Evolutionary conservation across 2,888 invertebrate species (phyloP).

Genomic region (Cybosia mesomella): DNA sequence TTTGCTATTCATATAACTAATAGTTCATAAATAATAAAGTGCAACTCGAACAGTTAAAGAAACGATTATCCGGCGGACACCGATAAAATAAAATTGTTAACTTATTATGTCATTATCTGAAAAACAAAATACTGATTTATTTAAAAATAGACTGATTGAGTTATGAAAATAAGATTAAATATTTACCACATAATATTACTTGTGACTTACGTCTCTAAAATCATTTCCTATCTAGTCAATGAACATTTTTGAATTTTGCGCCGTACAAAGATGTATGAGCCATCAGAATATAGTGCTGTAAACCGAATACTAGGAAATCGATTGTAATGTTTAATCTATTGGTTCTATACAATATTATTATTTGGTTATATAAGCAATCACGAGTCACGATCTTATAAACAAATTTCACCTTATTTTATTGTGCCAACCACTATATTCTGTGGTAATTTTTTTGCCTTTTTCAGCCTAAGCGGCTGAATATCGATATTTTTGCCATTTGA

Average conservation of each 20-base stretch:
- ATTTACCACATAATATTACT: background rate
- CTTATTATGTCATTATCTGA: background rate
- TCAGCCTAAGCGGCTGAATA: no score
- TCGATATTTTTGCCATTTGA: no score
- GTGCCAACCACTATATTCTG: no score
- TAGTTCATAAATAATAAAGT: background rate
- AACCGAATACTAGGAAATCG: background rate
- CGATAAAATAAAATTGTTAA: background rate
- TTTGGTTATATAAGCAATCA: background rate
- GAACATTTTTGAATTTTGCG: constrained; percentile 33
- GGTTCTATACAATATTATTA: background rate
- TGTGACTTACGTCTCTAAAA: background rate
- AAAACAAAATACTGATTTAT: background rate
- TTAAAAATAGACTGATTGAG: background rate
- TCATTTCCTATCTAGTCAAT: background rate
- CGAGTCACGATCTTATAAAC: no score
- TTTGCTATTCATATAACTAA: background rate
- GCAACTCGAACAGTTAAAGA: background rate
- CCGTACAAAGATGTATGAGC: constrained; percentile 10
- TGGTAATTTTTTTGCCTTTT: no score
- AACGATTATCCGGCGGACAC: constrained; percentile 36
- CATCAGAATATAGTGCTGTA: constrained; percentile 27
- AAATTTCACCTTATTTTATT: background rate
- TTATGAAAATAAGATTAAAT: background rate
- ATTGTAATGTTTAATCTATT: background rate